phyloP scores from a whole-genome alignment of 2,797 vertebrate genomes.

The Allenopithecus nigroviridis region DNA sequence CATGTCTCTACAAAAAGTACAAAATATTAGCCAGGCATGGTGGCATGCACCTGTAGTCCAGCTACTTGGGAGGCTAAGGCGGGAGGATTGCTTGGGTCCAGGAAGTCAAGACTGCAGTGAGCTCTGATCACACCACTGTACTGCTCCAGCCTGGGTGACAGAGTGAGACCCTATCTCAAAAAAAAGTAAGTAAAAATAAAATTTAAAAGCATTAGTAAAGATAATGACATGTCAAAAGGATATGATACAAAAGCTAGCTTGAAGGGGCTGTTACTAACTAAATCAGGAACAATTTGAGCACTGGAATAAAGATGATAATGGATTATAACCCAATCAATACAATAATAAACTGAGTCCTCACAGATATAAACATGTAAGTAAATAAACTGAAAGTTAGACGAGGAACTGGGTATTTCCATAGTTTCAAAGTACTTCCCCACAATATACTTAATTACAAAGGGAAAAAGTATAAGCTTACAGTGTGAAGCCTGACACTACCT shows the following conservation, averaged over 20 bases:
- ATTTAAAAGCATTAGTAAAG: slow-evolving; percentile 37
- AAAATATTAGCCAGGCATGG: neutral
- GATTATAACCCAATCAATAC: slow-evolving; percentile 33
- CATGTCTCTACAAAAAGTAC: neutral
- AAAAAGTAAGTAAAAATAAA: neutral
- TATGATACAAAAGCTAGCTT: slow-evolving; percentile 5
- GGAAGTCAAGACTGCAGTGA: neutral
- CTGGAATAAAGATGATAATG: slow-evolving; percentile 9
- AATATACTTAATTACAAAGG: slow-evolving; percentile 49
- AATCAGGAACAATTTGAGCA: neutral
- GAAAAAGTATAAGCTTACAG: slow-evolving; percentile 26
- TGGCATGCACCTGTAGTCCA: neutral
- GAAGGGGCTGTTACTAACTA: neutral
- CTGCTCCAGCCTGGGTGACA: neutral
- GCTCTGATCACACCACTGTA: neutral
- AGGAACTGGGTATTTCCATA: neutral
- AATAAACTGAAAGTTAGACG: neutral
- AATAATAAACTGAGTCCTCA: slow-evolving; percentile 33
- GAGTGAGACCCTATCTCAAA: neutral
- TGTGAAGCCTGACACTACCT: slow-evolving; percentile 1
- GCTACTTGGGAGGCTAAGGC: neutral
- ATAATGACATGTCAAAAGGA: slow-evolving; percentile 32
- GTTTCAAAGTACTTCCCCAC: slow-evolving; percentile 10
- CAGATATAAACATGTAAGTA: neutral
- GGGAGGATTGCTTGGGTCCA: neutral